Evolutionary conservation across 2,797 vertebrate genomes (phyloP).

Genomic region (Cheirogaleus major): DNA sequence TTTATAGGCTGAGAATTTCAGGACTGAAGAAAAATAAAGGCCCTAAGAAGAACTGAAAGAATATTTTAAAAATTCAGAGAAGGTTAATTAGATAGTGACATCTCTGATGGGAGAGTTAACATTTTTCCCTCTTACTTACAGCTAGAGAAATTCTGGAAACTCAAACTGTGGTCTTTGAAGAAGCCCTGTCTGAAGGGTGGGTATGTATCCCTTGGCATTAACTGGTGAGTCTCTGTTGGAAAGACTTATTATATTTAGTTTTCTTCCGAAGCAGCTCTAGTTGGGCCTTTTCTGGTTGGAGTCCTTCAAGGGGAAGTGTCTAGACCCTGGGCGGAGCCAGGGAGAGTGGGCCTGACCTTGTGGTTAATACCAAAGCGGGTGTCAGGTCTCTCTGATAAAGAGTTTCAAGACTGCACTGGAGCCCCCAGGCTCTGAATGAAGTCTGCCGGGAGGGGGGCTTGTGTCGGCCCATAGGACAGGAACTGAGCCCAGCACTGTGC

Average conservation of each 20-base stretch:
- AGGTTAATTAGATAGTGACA: neutral
- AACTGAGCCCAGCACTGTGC: neutral
- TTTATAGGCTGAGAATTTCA: constrained; percentile 12
- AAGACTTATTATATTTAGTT: neutral
- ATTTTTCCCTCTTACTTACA: neutral
- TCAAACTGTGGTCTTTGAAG: neutral
- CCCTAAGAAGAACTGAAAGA: neutral
- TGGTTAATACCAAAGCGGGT: neutral
- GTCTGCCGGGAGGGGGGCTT: neutral
- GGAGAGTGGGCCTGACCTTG: neutral
- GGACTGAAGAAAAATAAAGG: neutral
- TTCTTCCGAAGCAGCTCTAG: neutral
- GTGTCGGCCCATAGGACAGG: neutral
- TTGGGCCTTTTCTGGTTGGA: neutral
- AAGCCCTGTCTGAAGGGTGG: neutral
- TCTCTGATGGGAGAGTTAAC: neutral
- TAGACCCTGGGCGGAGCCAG: neutral
- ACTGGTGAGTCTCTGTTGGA: neutral
- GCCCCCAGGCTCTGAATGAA: neutral
- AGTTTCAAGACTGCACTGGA: neutral
- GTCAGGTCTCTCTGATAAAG: neutral
- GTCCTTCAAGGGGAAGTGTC: neutral
- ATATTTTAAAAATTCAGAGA: neutral
- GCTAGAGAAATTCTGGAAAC: neutral
- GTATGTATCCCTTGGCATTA: neutral